A percentile compares a stretch with the other conserved stretches of the same genome.
Evolutionary conservation across 2,888 invertebrate species (phyloP).

Genomic region (Ctena decussata): DNA sequence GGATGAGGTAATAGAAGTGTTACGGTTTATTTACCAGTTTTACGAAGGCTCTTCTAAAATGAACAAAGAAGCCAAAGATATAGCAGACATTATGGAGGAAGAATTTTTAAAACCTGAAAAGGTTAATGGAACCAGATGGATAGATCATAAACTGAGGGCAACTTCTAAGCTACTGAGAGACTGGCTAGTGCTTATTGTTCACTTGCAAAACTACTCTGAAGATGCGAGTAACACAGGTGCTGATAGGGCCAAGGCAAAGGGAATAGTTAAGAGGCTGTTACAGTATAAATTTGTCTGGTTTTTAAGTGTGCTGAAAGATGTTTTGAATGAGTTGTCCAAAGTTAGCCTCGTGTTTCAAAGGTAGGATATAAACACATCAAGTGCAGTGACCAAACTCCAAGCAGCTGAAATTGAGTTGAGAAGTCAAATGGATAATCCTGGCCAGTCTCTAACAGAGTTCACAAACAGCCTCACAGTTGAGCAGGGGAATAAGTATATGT

Average conservation of each 20-base stretch:
- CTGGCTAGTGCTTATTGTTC: slow-evolving; percentile 37
- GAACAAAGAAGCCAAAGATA: slow-evolving; percentile 45
- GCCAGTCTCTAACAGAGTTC: not conserved
- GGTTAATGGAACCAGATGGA: slow-evolving; percentile 60
- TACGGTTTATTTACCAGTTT: slow-evolving; percentile 48
- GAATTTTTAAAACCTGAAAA: slow-evolving; percentile 54
- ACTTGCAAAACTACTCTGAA: slow-evolving; percentile 45
- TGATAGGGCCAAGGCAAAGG: slow-evolving; percentile 46
- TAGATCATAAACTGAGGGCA: slow-evolving; percentile 55
- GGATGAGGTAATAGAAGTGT: slow-evolving; percentile 30
- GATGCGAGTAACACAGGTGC: slow-evolving; percentile 29
- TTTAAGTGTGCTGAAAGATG: slow-evolving; percentile 41
- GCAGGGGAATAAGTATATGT: not conserved
- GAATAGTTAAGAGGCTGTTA: slow-evolving; percentile 30
- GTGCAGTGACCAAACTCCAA: slow-evolving; percentile 34
- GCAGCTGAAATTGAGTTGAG: not conserved
- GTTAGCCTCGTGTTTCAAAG: slow-evolving; percentile 32
- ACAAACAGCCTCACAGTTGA: not conserved
- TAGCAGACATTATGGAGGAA: slow-evolving; percentile 48
- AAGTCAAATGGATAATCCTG: not conserved
- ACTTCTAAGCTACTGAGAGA: slow-evolving; percentile 41
- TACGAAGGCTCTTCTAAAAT: slow-evolving; percentile 58
- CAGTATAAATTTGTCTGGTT: slow-evolving; percentile 36
- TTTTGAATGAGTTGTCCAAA: slow-evolving; percentile 34
- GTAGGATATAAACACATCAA: slow-evolving; percentile 39